These are phyloP conservation scores for Horisme vitalbata DNA, from an alignment of 2,888 invertebrate genomes.

Conservation along the genomic window DNA sequence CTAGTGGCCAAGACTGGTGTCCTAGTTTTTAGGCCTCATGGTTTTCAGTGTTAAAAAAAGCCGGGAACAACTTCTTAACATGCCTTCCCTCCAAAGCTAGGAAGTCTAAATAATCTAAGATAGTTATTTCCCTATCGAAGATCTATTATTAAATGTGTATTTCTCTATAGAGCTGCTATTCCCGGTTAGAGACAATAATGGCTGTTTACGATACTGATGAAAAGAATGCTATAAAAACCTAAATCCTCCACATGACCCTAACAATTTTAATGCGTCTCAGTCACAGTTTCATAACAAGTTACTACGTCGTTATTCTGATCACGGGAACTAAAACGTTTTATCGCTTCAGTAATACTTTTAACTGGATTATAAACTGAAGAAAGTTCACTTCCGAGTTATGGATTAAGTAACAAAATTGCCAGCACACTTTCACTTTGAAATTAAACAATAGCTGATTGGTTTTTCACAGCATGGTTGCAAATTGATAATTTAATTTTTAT, in stretches of 20 bases:
- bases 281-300: background rate
- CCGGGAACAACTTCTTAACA: no score
- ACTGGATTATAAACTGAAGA: slow-evolving; percentile 15
- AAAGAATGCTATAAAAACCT: background rate
- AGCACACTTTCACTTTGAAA: slow-evolving; percentile 41
- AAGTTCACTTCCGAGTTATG: slow-evolving; percentile 22
- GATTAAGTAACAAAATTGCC: slow-evolving; percentile 15
- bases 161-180: background rate
- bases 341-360: slow-evolving; percentile 14
- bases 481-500: no score
- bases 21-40: no score
- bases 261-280: background rate
- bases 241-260: background rate
- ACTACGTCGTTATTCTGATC: slow-evolving; percentile 2
- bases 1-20: no score
- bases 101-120: no score
- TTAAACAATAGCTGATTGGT: slow-evolving; percentile 34
- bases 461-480: no score
- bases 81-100: no score
- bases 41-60: no score
- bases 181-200: background rate
- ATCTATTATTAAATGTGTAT: no score
- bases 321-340: slow-evolving; percentile 5
- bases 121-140: no score
- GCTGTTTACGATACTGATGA: background rate